These are phyloP conservation scores for Diacarnus erythraeanus DNA, from an alignment of 37 sponge, comb jelly and placozoan species.

Conservation along the genomic window DNA sequence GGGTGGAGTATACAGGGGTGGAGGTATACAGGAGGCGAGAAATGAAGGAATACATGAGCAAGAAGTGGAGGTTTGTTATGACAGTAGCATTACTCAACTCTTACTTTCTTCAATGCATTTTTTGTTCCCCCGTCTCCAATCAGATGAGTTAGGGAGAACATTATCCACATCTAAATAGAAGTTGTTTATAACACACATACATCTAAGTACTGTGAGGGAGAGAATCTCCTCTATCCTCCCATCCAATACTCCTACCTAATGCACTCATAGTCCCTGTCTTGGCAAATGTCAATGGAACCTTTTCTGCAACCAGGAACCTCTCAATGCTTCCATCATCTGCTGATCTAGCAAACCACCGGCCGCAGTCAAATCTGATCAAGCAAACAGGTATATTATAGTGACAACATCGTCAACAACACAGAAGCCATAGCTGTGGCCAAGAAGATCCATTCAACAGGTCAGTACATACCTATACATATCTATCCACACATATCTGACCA, in stretches of 20 bases:
- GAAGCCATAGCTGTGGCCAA: too few species aligned
- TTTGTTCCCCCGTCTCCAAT: conserved; percentile 23
- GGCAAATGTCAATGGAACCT: conserved; percentile 27
- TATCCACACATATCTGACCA: too few species aligned
- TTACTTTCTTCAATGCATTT: conserved; percentile 45
- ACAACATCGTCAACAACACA: neutral
- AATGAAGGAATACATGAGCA: neutral
- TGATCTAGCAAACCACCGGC: conserved; percentile 69
- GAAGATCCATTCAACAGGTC: too few species aligned
- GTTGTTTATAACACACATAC: neutral
- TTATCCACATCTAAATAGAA: conserved; percentile 44
- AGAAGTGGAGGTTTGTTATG: neutral
- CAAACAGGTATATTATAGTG: neutral
- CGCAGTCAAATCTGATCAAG: conserved; percentile 51
- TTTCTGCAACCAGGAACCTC: conserved; percentile 83
- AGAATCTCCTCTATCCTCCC: too few species aligned
- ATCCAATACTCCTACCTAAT: neutral
- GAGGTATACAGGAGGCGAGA: neutral
- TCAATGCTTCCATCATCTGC: conserved; percentile 86
- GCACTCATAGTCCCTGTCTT: conserved; percentile 24
- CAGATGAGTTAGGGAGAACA: conserved; percentile 30
- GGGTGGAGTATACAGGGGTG: neutral
- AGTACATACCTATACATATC: too few species aligned
- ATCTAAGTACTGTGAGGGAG: neutral
- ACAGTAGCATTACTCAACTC: neutral